Percentiles rank a stretch among this genome's conserved stretches.
phyloP scores from a whole-genome alignment of 2,113 vertebrate genomes.

The Potamarius usumacintae region DNA sequence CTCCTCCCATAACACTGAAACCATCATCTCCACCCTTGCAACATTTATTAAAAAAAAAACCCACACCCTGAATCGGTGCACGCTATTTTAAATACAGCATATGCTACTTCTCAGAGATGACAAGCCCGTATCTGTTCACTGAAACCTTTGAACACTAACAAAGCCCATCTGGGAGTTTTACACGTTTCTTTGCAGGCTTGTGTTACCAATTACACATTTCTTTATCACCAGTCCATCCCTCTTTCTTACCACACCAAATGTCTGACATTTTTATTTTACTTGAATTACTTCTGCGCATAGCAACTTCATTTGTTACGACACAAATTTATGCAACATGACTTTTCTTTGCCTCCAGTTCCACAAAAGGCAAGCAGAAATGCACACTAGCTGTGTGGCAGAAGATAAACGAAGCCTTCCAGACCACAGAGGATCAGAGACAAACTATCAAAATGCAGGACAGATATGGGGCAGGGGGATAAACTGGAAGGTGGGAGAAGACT shows the following conservation, averaged over 20 bases:
- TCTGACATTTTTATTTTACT: neutral
- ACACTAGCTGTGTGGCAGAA: neutral
- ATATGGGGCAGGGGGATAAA: rapidly evolving
- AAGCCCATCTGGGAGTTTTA: neutral
- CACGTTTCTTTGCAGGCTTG: neutral
- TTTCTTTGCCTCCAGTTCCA: neutral
- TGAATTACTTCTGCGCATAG: neutral
- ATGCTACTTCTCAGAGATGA: neutral
- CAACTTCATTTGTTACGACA: neutral
- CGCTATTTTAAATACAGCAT: neutral
- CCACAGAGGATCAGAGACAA: neutral
- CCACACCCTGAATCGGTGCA: neutral
- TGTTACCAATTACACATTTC: neutral
- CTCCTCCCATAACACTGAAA: neutral
- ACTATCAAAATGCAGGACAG: neutral
- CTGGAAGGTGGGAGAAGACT: neutral
- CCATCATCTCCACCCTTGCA: neutral
- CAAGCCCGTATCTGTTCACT: neutral
- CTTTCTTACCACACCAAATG: neutral
- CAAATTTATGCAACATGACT: neutral
- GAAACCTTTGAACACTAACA: too few relatives aligned
- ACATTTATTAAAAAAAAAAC: neutral
- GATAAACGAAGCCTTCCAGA: neutral
- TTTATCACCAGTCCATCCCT: neutral
- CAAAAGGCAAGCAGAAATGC: neutral